phyloP scores from a whole-genome alignment of 2,888 invertebrate genomes.

The Cremastobaeus sp. region DNA sequence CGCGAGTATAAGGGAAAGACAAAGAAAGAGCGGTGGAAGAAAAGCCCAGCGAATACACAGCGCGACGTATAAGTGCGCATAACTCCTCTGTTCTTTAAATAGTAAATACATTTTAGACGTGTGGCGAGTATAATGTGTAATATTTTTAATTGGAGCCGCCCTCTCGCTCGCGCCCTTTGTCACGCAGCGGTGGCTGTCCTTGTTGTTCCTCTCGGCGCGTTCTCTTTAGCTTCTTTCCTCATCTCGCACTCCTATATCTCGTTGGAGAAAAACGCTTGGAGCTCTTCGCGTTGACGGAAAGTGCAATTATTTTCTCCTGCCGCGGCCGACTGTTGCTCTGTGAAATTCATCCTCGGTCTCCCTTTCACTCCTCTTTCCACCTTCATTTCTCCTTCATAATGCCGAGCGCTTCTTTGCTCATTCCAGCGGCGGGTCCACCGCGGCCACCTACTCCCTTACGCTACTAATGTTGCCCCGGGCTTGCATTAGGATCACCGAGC shows the following conservation, averaged over 20 bases:
- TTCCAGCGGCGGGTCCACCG: slow-evolving; percentile 29
- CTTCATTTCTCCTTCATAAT: slow-evolving; percentile 60
- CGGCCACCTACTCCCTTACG: slow-evolving; percentile 24
- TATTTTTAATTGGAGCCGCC: slow-evolving; percentile 78
- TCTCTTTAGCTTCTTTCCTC: slow-evolving; percentile 58
- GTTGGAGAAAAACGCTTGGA: slow-evolving; percentile 65
- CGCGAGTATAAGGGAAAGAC: no score
- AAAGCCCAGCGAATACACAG: neutral
- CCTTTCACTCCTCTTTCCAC: slow-evolving; percentile 17
- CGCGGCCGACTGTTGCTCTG: slow-evolving; percentile 75
- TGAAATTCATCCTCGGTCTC: slow-evolving; percentile 65
- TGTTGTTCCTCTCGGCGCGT: slow-evolving; percentile 53
- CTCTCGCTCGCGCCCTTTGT: slow-evolving; percentile 60
- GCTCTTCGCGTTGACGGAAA: slow-evolving; percentile 71
- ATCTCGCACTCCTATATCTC: slow-evolving; percentile 59
- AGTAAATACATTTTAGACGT: slow-evolving; percentile 76
- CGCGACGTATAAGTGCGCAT: slow-evolving; percentile 46
- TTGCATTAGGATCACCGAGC: slow-evolving; percentile 67
- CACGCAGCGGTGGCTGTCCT: slow-evolving; percentile 34
- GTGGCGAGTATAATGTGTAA: slow-evolving; percentile 76
- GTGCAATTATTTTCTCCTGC: slow-evolving; percentile 77
- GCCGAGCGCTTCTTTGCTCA: slow-evolving; percentile 62
- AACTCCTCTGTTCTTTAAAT: slow-evolving; percentile 71
- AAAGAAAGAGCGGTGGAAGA: neutral
- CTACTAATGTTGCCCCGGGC: slow-evolving; percentile 67